phyloP scores from a whole-genome alignment of 2,113 vertebrate species.

The Tetrao urogallus region DNA sequence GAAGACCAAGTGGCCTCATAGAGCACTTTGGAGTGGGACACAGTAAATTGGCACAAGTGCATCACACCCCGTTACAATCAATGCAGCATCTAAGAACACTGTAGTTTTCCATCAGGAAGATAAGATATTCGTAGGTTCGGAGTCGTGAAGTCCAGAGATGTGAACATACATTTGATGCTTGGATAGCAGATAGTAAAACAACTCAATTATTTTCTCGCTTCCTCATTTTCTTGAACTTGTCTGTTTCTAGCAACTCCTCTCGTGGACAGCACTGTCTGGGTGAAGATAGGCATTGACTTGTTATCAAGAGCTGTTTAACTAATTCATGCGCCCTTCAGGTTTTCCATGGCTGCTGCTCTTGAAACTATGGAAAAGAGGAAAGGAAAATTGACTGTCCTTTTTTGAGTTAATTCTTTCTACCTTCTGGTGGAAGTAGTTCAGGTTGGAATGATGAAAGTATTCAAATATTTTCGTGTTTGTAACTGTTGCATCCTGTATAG shows the following conservation, averaged over 20 bases:
- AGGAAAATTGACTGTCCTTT: background rate
- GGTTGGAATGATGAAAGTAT: background rate
- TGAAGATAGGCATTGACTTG: background rate
- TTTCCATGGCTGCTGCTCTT: background rate
- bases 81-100: background rate
- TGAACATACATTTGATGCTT: background rate
- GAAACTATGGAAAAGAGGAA: background rate
- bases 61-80: background rate
- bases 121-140: background rate
- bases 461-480: background rate
- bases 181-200: background rate
- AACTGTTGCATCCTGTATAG: background rate
- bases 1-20: background rate
- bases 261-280: background rate
- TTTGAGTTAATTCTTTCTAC: background rate
- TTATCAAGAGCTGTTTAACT: background rate
- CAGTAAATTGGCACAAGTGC: background rate
- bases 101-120: background rate
- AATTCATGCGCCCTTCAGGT: background rate
- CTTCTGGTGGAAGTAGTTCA: background rate
- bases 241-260: background rate
- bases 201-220: background rate
- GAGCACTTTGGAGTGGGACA: background rate
- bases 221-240: background rate
- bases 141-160: background rate